Percentiles rank a stretch among this genome's conserved stretches.
Conservation (phyloP, 2,113 vertebrate species). For the Lophius piscatorius region DNA sequence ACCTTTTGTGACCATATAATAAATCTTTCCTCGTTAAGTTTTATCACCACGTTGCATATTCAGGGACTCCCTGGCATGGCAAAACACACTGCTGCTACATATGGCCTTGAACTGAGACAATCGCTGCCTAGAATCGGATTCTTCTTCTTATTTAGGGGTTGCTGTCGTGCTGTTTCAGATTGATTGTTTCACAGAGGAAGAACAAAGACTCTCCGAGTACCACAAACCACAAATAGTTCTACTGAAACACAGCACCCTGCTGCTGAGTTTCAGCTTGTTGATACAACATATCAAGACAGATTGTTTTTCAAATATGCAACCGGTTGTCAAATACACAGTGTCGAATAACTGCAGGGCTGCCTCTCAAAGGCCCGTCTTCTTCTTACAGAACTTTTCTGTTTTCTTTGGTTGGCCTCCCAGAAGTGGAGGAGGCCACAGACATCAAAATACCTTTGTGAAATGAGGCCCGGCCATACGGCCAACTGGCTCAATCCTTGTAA, state of each 20-base stretch:
- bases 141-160: slow-evolving; percentile 20
- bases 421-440: slow-evolving; percentile 58
- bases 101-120: slow-evolving; percentile 16
- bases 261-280: slow-evolving; percentile 60
- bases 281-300: slow-evolving; percentile 64
- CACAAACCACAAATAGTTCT: slow-evolving; percentile 65
- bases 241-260: slow-evolving; percentile 42
- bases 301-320: slow-evolving; percentile 67
- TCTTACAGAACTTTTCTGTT: slow-evolving; percentile 49
- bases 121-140: not conserved
- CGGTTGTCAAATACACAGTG: slow-evolving; percentile 62
- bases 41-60: slow-evolving; percentile 4
- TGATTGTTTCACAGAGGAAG: slow-evolving; percentile 20
- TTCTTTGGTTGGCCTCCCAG: slow-evolving; percentile 65
- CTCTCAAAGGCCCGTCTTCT: slow-evolving; percentile 48
- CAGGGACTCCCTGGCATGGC: slow-evolving; percentile 7
- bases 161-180: not conserved
- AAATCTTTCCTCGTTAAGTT: slow-evolving; percentile 14
- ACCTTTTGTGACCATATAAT: not conserved
- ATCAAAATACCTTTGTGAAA: slow-evolving; percentile 51
- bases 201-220: slow-evolving; percentile 50
- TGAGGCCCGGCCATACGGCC: slow-evolving; percentile 5
- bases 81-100: slow-evolving; percentile 2
- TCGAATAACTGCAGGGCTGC: slow-evolving; percentile 50
- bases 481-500: slow-evolving; percentile 4